Percentiles rank a stretch among this genome's conserved stretches.
Evolutionary conservation across 2,888 invertebrate genomes (phyloP).

Genomic region (Orgyia antiqua): DNA sequence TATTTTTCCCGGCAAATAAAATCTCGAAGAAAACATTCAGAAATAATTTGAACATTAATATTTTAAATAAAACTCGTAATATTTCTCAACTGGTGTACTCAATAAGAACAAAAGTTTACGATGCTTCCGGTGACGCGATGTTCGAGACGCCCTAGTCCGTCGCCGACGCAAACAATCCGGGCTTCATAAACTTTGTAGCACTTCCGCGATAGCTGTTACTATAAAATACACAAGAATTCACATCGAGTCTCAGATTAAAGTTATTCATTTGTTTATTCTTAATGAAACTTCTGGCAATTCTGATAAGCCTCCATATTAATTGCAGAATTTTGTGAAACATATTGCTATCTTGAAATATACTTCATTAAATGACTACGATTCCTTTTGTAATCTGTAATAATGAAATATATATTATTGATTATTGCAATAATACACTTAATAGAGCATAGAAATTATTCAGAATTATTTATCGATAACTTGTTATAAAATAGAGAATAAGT

Average conservation of each 20-base stretch:
- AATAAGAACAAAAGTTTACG: conserved; percentile 51
- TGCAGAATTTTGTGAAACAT: too few species aligned
- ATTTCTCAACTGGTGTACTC: conserved; percentile 36
- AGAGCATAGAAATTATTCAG: too few species aligned
- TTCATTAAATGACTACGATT: too few species aligned
- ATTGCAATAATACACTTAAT: too few species aligned
- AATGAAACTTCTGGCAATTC: too few species aligned
- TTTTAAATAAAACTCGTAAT: too few species aligned
- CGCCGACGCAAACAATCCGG: conserved; percentile 50
- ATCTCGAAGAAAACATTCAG: neutral
- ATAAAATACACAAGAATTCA: conserved; percentile 37
- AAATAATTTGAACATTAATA: too few species aligned
- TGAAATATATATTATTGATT: too few species aligned
- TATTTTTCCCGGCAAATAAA: neutral
- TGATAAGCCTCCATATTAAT: too few species aligned
- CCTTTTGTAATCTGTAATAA: too few species aligned
- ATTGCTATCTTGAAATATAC: too few species aligned
- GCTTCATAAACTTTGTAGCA: conserved; percentile 52
- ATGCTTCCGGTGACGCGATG: conserved; percentile 37
- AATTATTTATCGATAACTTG: too few species aligned
- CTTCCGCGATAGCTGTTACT: conserved; percentile 35
- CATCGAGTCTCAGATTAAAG: conserved; percentile 18
- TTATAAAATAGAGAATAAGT: conserved; percentile 1
- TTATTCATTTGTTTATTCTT: conserved; percentile 5
- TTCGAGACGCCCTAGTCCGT: conserved; percentile 19